Evolutionary conservation across 2,797 vertebrate genomes (phyloP), one percentile per base, ranked within the genome.

Genomic region (Gila robusta): DNA sequence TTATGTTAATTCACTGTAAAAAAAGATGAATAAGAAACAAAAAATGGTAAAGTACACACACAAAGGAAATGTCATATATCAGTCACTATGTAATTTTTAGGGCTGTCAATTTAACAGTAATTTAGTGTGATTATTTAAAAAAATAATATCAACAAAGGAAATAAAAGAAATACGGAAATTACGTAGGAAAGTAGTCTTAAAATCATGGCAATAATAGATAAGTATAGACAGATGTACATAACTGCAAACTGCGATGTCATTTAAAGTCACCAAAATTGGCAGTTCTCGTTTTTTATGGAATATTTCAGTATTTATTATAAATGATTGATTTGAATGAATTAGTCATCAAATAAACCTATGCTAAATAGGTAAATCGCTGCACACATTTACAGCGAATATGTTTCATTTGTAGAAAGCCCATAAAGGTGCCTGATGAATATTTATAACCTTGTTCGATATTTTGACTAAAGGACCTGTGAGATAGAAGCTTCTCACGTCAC

Each of bases 401-500:
- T 67, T 84, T 67, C 32, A 77, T 54, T 64, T 19, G 19, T 76
- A 49, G 28, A 26, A 84, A 77, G 64, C 64, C 23, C 28, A 67
- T 67, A 84, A 67, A 49, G 82, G 44, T 76, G 72, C 14, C 56
- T 83, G 81, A 82, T 85, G 64, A 81, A 71, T 80, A 86, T 88
- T 79, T 69, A 88, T 86, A 71, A 79, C 74, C 69, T 54, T 39
- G 8, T 26, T 77, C 70, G 56, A 44, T 86, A 83, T 86, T 83
- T 83, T 83, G 77, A 80, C 84, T 9, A 83, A 74, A 52, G 59
- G 19, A 78, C 26, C 47, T 74, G 37, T 78, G 73, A 80, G 72
- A 87, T 56, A 62, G 73, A 70, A 35, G 47, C 70, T 39, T 64
- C 12, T 32, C 81, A 86, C 9, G 39, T 79, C 69, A 66, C 54